These are phyloP conservation scores for Sciurus carolinensis DNA, from an alignment of 2,797 vertebrate species.

Conservation along the genomic window DNA sequence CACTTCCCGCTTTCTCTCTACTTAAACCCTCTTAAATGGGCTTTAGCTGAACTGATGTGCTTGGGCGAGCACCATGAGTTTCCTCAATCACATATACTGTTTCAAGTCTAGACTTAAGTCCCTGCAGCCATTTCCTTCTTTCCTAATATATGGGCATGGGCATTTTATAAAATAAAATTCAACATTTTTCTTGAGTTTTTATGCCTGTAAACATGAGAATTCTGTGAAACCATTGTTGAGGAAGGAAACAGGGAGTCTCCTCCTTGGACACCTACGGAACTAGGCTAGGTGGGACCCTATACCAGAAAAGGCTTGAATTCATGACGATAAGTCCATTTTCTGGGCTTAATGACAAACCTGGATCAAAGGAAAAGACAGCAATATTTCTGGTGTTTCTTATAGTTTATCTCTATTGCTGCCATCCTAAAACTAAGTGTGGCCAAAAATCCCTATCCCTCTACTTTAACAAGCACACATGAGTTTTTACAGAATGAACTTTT, in stretches of 20 bases:
- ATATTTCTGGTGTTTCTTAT: conserved; percentile 48
- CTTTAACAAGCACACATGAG: conserved; percentile 33
- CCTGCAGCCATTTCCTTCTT: not conserved
- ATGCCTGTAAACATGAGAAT: not conserved
- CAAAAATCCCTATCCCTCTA: not conserved
- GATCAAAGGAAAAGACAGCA: not conserved
- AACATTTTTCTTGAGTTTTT: conserved; percentile 27
- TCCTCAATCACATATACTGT: not conserved
- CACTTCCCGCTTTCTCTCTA: not conserved
- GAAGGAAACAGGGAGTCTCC: not conserved
- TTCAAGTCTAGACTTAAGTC: not conserved
- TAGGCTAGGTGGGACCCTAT: not conserved
- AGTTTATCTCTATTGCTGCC: conserved; percentile 21
- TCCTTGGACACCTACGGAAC: not conserved
- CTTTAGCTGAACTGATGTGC: not conserved
- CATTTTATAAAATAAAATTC: conserved; percentile 42
- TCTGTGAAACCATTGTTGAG: not conserved
- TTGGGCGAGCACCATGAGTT: not conserved
- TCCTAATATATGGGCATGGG: not conserved
- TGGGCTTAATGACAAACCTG: not conserved
- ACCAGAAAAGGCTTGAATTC: conserved; percentile 38
- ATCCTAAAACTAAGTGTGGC: not conserved
- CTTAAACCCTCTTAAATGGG: not conserved
- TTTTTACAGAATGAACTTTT: conserved; percentile 4
- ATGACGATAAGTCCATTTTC: not conserved